Evolutionary conservation across 1,140 invertebrate species (phyloP).

Genomic region (Drosophila equinoxialis): DNA sequence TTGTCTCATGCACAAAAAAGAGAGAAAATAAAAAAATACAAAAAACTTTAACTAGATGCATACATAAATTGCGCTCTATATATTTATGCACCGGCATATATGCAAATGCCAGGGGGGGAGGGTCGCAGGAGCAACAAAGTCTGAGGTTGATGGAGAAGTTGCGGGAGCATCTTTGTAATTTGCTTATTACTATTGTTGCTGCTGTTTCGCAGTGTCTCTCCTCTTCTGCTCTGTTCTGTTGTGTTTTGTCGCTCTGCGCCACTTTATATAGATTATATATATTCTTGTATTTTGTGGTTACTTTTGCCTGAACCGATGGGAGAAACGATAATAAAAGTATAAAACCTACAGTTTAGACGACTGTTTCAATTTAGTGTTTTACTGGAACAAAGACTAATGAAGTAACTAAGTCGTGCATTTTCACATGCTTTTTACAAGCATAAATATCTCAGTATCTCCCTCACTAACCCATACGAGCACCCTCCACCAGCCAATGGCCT

Average conservation of each 20-base stretch:
- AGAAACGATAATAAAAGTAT: constrained; percentile 1
- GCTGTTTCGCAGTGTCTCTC: not conserved
- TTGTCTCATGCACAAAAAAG: constrained; percentile 20
- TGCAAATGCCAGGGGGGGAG: constrained; percentile 45
- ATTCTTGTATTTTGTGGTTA: not conserved
- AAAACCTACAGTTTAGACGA: not conserved
- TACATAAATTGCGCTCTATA: constrained; percentile 75
- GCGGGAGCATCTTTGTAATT: constrained; percentile 58
- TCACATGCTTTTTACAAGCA: too few relatives aligned
- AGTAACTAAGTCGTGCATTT: too few relatives aligned
- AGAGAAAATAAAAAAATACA: constrained; percentile 7
- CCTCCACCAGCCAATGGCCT: too few relatives aligned
- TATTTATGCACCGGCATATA: constrained; percentile 70
- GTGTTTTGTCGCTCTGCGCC: not conserved
- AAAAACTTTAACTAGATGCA: constrained; percentile 71
- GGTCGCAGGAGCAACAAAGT: not conserved
- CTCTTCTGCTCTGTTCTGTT: not conserved
- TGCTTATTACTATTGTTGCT: constrained; percentile 46
- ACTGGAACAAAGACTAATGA: not conserved
- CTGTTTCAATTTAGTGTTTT: constrained; percentile 1
- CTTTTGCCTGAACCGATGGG: not conserved
- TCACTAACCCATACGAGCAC: too few relatives aligned
- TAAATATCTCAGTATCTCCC: too few relatives aligned
- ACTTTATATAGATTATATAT: constrained; percentile 4
- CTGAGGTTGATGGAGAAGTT: constrained; percentile 2